A percentile compares a stretch with the other conserved stretches of the same genome.
phyloP scores from a whole-genome alignment of 2,888 invertebrate genomes.

The Bhutanitis thaidina region DNA sequence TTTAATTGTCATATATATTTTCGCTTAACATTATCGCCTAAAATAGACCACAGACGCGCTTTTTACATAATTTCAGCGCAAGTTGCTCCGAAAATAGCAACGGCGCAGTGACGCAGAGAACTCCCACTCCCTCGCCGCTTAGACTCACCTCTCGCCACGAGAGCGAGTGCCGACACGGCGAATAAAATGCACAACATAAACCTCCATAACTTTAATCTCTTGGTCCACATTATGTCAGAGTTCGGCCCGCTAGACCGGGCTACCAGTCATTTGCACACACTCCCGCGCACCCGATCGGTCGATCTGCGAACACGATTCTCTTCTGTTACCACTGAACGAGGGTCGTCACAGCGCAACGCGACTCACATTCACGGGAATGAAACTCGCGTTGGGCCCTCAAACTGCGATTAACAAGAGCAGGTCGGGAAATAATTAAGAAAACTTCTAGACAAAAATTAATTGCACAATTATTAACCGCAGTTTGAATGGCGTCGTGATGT shows the following conservation, averaged over 20 bases:
- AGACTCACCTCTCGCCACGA: conserved; percentile 71
- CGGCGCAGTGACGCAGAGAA: conserved; percentile 66
- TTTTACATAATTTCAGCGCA: conserved; percentile 81
- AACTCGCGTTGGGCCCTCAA: conserved; percentile 53
- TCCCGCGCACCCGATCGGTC: conserved; percentile 74
- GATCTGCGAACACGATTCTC: conserved; percentile 54
- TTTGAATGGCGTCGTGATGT: conserved; percentile 56
- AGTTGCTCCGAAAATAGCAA: conserved; percentile 75
- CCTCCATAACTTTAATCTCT: conserved; percentile 74
- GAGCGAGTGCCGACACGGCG: conserved; percentile 63
- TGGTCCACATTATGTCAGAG: conserved; percentile 74
- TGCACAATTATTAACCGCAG: conserved; percentile 54
- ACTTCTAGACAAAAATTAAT: conserved; percentile 31
- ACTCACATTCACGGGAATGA: conserved; percentile 57
- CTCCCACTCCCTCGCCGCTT: conserved; percentile 36
- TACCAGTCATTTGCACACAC: conserved; percentile 77
- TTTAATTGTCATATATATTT: conserved; percentile 61
- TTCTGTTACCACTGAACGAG: conserved; percentile 64
- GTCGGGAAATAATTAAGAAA: conserved; percentile 8
- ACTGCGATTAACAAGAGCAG: conserved; percentile 37
- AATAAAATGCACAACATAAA: conserved; percentile 72
- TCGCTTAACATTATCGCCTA: conserved; percentile 71
- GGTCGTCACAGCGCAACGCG: conserved; percentile 41
- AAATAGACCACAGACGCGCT: conserved; percentile 76
- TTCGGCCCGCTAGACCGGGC: conserved; percentile 68